phyloP scores from a whole-genome alignment of 2,113 vertebrate species.

The Colius striatus region DNA sequence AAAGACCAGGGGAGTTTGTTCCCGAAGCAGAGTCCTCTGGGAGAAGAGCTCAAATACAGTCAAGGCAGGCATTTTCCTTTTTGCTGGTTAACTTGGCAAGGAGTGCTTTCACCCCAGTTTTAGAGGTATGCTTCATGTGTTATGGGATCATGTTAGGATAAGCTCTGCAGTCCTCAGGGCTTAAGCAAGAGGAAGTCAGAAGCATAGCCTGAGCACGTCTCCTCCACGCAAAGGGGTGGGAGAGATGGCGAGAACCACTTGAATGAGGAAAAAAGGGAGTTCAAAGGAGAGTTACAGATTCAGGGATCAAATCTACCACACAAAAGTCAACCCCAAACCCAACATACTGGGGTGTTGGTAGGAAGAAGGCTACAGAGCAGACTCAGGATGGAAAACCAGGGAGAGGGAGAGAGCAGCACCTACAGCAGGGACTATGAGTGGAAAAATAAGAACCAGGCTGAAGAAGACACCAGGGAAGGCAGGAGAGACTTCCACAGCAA shows the following conservation, averaged over 20 bases:
- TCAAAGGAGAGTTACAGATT: not conserved
- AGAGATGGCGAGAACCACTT: not conserved
- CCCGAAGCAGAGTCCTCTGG: not conserved
- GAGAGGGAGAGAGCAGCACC: not conserved
- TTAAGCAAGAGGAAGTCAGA: not conserved
- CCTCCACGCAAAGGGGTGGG: not conserved
- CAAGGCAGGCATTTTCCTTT: not conserved
- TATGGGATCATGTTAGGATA: not conserved
- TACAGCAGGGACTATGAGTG: not conserved
- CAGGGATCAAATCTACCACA: not conserved
- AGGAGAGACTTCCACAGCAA: conserved; percentile 1
- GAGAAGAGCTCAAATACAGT: not conserved
- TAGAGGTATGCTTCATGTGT: not conserved
- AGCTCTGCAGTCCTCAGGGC: not conserved
- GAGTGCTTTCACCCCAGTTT: not conserved
- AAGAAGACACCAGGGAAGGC: not conserved
- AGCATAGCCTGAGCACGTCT: not conserved
- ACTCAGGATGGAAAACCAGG: not conserved
- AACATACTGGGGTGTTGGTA: not conserved
- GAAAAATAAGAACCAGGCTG: not conserved
- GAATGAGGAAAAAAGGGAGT: not conserved
- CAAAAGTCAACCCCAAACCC: not conserved
- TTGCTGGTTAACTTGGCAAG: not conserved
- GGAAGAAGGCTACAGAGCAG: not conserved
- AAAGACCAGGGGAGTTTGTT: not conserved